phyloP scores from a whole-genome alignment of 1,140 invertebrate species.

The Drosophila sulfurigaster region DNA sequence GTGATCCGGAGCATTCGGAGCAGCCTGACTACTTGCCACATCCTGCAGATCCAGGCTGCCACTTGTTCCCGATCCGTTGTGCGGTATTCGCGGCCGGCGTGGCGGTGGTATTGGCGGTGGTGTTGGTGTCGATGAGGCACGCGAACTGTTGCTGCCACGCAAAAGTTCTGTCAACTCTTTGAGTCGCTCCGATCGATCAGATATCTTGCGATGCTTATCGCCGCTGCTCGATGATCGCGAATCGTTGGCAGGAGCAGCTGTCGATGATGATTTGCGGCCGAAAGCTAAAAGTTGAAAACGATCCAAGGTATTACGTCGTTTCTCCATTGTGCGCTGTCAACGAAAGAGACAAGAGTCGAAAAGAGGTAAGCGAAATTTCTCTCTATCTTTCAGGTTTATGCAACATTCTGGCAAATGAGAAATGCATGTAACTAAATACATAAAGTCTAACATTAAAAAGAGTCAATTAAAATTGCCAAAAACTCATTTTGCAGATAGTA shows the following conservation, averaged over 20 bases:
- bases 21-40: conserved; percentile 8
- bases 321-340: conserved; percentile 75
- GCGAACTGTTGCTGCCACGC: conserved; percentile 80
- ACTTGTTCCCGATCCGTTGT: conserved; percentile 45
- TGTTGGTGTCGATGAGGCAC: conserved; percentile 79
- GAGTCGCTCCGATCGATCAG: conserved; percentile 88
- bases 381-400: neutral
- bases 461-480: neutral
- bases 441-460: neutral
- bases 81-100: conserved; percentile 62
- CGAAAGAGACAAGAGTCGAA: conserved; percentile 22
- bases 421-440: neutral
- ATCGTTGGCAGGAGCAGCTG: conserved; percentile 85
- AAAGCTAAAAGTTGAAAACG: conserved; percentile 91
- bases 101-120: conserved; percentile 84
- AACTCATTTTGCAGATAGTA: neutral
- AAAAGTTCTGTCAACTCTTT: conserved; percentile 91
- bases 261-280: conserved; percentile 86
- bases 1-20: conserved; percentile 2
- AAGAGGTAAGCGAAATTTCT: conserved; percentile 33
- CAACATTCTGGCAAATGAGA: neutral
- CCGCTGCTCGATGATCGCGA: conserved; percentile 23
- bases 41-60: conserved; percentile 65
- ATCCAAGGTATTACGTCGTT: conserved; percentile 89
- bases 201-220: conserved; percentile 78